phyloP scores from a whole-genome alignment of 1,140 invertebrate genomes.

The Atta colombica region DNA sequence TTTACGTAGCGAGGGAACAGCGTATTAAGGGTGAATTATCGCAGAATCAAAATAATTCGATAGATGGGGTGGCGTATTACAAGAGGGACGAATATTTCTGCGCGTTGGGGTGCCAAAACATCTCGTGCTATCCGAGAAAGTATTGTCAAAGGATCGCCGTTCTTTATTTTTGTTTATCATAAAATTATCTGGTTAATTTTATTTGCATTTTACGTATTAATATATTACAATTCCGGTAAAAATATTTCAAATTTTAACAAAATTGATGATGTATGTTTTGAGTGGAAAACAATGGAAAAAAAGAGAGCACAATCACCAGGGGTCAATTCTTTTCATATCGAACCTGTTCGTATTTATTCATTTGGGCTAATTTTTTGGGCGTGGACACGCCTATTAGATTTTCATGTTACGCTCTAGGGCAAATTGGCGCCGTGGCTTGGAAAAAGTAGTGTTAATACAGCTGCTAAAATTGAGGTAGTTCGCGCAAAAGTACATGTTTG shows the following conservation, averaged over 20 bases:
- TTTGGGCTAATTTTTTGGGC: slow-evolving; percentile 80
- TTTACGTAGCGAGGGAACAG: slow-evolving; percentile 65
- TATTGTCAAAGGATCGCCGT: slow-evolving; percentile 45
- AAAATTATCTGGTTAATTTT: not conserved
- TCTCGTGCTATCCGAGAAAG: slow-evolving; percentile 60
- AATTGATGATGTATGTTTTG: not conserved
- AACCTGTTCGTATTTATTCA: slow-evolving; percentile 72
- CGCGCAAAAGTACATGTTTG: slow-evolving; percentile 1
- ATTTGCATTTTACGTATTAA: not conserved
- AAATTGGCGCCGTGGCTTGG: slow-evolving; percentile 80
- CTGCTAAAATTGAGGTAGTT: slow-evolving; percentile 45
- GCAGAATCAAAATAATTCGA: slow-evolving; percentile 86
- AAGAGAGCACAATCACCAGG: not conserved
- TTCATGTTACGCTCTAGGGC: slow-evolving; percentile 74
- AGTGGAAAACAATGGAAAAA: not conserved
- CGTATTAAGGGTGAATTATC: slow-evolving; percentile 85
- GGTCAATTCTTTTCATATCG: slow-evolving; percentile 71
- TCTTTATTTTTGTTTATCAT: slow-evolving; percentile 6
- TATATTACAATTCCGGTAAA: not conserved
- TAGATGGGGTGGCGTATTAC: slow-evolving; percentile 80
- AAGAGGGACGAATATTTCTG: slow-evolving; percentile 76
- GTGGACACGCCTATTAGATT: slow-evolving; percentile 76
- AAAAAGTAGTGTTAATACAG: slow-evolving; percentile 73
- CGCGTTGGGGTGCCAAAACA: slow-evolving; percentile 77
- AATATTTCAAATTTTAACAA: not conserved